These are phyloP conservation scores for Pampusana beccarii DNA, from an alignment of 2,113 vertebrate genomes.

Conservation along the genomic window DNA sequence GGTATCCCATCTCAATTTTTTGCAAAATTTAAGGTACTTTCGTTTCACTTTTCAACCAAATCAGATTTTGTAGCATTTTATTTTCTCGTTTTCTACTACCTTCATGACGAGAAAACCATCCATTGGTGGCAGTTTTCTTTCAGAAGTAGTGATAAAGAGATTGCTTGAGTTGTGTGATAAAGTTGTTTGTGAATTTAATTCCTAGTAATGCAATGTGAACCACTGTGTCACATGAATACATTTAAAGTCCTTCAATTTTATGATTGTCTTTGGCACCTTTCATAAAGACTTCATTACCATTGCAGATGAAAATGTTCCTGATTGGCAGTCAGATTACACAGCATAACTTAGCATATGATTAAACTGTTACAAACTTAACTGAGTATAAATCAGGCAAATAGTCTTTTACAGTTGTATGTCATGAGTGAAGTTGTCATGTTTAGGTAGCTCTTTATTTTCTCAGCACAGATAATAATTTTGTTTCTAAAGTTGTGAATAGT, in stretches of 20 bases:
- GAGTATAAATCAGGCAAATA: neutral
- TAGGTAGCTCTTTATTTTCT: neutral
- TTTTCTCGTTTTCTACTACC: neutral
- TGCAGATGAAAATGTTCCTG: conserved; percentile 37
- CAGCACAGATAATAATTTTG: neutral
- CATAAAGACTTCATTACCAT: conserved; percentile 52
- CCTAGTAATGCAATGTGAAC: neutral
- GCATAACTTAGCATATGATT: conserved; percentile 49
- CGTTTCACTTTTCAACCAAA: neutral
- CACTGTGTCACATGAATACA: neutral
- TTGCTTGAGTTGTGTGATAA: neutral
- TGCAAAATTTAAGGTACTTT: neutral
- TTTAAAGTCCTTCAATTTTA: conserved; percentile 39
- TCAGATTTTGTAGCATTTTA: neutral
- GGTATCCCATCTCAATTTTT: neutral
- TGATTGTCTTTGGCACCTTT: conserved; percentile 50
- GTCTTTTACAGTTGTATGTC: neutral
- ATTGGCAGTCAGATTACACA: conserved; percentile 30
- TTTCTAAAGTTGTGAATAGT: neutral
- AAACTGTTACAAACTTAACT: neutral
- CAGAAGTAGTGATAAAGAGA: neutral
- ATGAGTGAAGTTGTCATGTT: neutral
- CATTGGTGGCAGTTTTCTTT: neutral
- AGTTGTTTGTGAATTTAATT: neutral
- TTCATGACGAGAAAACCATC: neutral